Conservation (phyloP, 2,797 vertebrate species). For the Tragelaphus oryx region DNA sequence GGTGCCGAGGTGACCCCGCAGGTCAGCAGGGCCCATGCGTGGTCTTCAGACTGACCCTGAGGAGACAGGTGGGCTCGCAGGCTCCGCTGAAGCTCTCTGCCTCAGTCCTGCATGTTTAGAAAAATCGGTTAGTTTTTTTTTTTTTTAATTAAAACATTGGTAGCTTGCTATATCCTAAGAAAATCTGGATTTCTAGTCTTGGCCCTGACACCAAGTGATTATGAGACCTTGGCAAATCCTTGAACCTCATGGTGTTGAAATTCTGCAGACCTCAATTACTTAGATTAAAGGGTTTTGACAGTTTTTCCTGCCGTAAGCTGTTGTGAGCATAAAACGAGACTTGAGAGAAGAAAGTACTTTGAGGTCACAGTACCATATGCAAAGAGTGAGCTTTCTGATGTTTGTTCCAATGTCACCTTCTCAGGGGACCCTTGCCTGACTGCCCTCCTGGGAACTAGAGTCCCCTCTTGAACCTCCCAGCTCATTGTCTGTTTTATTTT, state of each 20-base stretch:
- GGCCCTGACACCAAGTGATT: background rate
- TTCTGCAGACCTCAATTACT: background rate
- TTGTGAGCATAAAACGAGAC: background rate
- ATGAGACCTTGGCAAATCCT: background rate
- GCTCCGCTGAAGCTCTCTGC: background rate
- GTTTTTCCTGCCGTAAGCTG: background rate
- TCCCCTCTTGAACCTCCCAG: background rate
- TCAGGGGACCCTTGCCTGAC: background rate
- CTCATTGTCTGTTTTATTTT: background rate
- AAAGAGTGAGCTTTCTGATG: background rate
- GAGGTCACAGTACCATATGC: background rate
- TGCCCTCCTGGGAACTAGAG: background rate
- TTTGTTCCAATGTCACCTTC: background rate
- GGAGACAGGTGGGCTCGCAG: background rate
- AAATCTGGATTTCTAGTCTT: background rate
- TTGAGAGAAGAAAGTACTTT: background rate
- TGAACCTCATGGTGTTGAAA: background rate
- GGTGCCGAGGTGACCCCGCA: background rate
- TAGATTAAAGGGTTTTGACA: background rate
- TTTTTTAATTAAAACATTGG: background rate
- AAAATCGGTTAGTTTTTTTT: background rate
- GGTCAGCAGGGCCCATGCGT: background rate
- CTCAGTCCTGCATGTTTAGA: background rate
- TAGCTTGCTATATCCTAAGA: background rate
- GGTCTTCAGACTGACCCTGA: background rate